Evolutionary conservation across 1,140 invertebrate genomes (phyloP), one percentile per base, ranked within the genome.

Genomic region (Vanessa atalanta): DNA sequence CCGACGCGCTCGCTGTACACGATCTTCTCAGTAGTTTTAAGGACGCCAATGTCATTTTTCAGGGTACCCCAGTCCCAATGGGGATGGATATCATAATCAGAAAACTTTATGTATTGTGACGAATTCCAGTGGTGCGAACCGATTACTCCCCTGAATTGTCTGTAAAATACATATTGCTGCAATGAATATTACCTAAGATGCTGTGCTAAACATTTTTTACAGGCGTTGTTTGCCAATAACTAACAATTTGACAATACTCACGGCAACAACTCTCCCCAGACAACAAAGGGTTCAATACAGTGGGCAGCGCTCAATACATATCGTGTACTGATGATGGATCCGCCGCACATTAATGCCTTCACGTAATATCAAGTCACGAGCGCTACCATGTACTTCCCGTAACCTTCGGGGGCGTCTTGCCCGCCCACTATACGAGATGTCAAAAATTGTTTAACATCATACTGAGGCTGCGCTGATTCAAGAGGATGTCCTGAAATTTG

Each of bases 351-450:
- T 0, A 88, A 43, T 1, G 37, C 61, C 7, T 14, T 75, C 15
- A 86, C n/a, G 0, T 16, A 2, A 0, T 70, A 11, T 4, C 85
- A 86, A 3, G 20, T 31, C 1, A 82, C 55, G 20, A 90, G 66
- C 0, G 83, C 86, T 11, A 78, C 81, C 83, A 86, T 87, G 70
- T 88, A 78, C 1, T 75, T 81, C 0, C 81, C 83, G 47, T 67
- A 80, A 0, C 61, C 81, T 7, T 75, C 64, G 6, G 83, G 79
- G 0, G 87, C 88, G 0, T 83, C 80, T 0, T 60, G 73, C 0
- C 88, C 88, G 0, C 88, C 88, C 0, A 87, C 81, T 12, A 90
- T 88, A 5, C 81, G 83, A 5, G 81, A 48, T n/a, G 68, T 26
- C 9, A 70, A 31, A 15, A 61, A 63, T 13, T 47, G 31, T 1